Percentiles rank a stretch among this genome's conserved stretches.
phyloP scores from a whole-genome alignment of 2,888 invertebrate species.

The Phengaris arion region DNA sequence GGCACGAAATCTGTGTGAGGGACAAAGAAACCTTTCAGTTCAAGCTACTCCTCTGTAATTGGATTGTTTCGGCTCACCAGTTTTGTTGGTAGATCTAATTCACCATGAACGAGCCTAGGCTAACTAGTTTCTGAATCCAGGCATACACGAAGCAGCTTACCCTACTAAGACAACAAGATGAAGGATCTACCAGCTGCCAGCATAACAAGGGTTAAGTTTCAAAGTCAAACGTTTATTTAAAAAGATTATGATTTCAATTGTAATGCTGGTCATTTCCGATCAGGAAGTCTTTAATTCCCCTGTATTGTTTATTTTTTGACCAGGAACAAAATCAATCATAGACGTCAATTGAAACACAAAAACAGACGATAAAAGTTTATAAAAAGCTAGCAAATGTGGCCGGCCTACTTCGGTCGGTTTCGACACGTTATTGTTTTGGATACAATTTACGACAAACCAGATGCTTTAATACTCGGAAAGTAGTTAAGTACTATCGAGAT shows the following conservation, averaged over 20 bases:
- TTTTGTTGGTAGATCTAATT: slow-evolving; percentile 16
- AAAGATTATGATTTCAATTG: neutral
- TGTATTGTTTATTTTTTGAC: neutral
- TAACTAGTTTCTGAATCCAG: neutral
- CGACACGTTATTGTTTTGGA: slow-evolving; percentile 11
- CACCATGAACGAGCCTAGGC: neutral
- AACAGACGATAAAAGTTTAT: slow-evolving; percentile 7
- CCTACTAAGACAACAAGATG: too few species aligned
- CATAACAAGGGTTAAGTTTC: too few species aligned
- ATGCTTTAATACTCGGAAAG: neutral
- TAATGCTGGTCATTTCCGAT: neutral
- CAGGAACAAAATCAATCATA: neutral
- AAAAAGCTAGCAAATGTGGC: slow-evolving; percentile 16
- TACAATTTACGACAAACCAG: slow-evolving; percentile 21
- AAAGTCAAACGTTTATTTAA: neutral
- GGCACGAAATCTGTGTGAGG: slow-evolving; percentile 27
- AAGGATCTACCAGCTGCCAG: too few species aligned
- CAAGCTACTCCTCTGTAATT: slow-evolving; percentile 17
- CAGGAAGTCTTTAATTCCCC: neutral
- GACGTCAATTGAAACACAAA: neutral
- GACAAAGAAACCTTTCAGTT: slow-evolving; percentile 16
- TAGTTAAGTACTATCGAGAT: slow-evolving; percentile 14
- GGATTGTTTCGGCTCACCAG: slow-evolving; percentile 25
- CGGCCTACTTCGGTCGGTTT: slow-evolving; percentile 18
- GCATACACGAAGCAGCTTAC: too few species aligned